These are phyloP conservation scores for Bucorvus abyssinicus DNA, from an alignment of 2,797 vertebrate genomes.

Conservation along the genomic window DNA sequence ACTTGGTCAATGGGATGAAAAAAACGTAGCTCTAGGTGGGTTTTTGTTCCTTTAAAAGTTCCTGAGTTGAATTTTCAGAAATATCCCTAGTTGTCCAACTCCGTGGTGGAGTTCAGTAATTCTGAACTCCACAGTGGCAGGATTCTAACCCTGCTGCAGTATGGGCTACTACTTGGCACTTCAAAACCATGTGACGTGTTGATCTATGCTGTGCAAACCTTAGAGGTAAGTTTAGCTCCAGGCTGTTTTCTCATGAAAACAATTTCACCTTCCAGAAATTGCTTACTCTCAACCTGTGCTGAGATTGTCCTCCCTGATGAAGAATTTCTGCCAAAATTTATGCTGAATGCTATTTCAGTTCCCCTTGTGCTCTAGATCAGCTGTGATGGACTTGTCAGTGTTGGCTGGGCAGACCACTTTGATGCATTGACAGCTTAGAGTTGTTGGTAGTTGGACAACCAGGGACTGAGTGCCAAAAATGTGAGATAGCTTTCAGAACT, in stretches of 20 bases:
- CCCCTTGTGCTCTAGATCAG: neutral
- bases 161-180: neutral
- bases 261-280: neutral
- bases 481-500: neutral
- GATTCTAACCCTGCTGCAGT: neutral
- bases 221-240: neutral
- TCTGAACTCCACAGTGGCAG: neutral
- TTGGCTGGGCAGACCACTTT: neutral
- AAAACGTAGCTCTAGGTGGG: neutral
- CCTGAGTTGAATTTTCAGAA: neutral
- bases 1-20: neutral
- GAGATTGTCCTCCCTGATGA: neutral
- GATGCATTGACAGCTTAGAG: neutral
- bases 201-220: neutral
- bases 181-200: neutral
- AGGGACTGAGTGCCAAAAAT: neutral
- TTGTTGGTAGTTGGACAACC: neutral
- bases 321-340: neutral
- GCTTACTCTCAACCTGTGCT: neutral
- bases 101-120: too few relatives aligned
- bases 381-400: neutral
- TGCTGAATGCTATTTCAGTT: neutral
- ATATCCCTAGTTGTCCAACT: neutral
- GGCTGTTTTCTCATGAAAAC: neutral
- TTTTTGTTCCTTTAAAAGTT: neutral